Evolutionary conservation across 92 coral and sea anemone species (phyloP).

Genomic region (Muricea muricata): DNA sequence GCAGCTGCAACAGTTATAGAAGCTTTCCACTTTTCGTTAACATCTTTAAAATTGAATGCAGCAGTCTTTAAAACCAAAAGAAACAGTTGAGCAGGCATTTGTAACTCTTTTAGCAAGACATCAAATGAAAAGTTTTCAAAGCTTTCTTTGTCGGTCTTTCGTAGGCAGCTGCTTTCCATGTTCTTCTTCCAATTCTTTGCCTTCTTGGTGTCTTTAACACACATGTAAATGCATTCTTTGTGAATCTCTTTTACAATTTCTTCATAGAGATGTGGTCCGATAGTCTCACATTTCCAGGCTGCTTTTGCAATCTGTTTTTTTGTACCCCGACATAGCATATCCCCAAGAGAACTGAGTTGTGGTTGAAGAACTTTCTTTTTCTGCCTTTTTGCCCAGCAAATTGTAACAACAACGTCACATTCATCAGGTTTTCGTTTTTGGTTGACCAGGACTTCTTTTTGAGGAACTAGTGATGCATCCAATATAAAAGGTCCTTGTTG

Average conservation of each 20-base stretch:
- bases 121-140: slow-evolving; percentile 59
- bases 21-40: slow-evolving; percentile 30
- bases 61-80: slow-evolving; percentile 48
- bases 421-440: not conserved
- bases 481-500: not conserved
- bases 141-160: slow-evolving; percentile 58
- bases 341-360: slow-evolving; percentile 13
- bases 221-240: slow-evolving; percentile 55
- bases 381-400: not conserved
- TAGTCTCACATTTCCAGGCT: slow-evolving; percentile 47
- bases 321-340: slow-evolving; percentile 22
- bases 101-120: slow-evolving; percentile 46
- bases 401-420: not conserved
- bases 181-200: not conserved
- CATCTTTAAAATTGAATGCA: slow-evolving; percentile 32
- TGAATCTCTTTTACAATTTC: slow-evolving; percentile 63
- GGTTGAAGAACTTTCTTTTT: not conserved
- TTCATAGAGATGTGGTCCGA: slow-evolving; percentile 54
- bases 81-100: slow-evolving; percentile 59
- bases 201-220: slow-evolving; percentile 52
- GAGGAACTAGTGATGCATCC: not conserved
- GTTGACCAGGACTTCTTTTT: not conserved
- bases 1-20: slow-evolving; percentile 81
- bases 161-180: slow-evolving; percentile 50
- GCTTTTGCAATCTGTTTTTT: slow-evolving; percentile 69